These are phyloP conservation scores for Acleris literana DNA, from an alignment of 2,888 invertebrate species.

Conservation along the genomic window DNA sequence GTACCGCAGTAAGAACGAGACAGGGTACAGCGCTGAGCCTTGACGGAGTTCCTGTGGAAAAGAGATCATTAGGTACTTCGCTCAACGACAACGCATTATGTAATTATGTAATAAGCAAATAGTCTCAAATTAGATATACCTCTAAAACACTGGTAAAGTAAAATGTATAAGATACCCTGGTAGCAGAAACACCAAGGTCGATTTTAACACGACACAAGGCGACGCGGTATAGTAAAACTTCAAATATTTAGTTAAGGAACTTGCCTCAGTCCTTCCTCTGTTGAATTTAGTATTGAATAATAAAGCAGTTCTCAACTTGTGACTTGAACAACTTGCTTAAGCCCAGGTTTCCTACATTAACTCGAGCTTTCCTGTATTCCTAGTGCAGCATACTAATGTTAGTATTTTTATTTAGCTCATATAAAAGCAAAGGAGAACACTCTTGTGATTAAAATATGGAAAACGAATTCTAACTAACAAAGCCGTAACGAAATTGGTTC, in stretches of 20 bases:
- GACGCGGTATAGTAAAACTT: constrained; percentile 68
- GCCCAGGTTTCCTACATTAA: constrained; percentile 71
- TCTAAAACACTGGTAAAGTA: constrained; percentile 13
- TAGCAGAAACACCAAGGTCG: constrained; percentile 49
- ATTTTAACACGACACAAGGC: constrained; percentile 49
- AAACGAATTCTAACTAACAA: not conserved
- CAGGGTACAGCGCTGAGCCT: constrained; percentile 91
- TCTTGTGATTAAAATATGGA: too few relatives aligned
- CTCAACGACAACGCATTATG: constrained; percentile 26
- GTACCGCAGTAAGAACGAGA: constrained; percentile 90
- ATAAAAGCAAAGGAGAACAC: not conserved
- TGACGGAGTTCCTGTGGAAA: constrained; percentile 85
- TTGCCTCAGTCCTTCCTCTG: constrained; percentile 71
- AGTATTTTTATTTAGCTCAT: constrained; percentile 20
- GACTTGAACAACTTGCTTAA: constrained; percentile 76
- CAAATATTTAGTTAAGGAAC: constrained; percentile 79
- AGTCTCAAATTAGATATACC: constrained; percentile 11
- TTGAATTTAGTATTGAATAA: constrained; percentile 81
- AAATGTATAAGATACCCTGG: not conserved
- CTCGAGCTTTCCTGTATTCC: constrained; percentile 46
- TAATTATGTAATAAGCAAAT: constrained; percentile 35
- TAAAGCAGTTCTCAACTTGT: constrained; percentile 77
- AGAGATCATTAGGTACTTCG: constrained; percentile 34
- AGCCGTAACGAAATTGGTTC: constrained; percentile 15
- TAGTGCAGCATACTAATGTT: constrained; percentile 49